phyloP scores from a whole-genome alignment of 1,140 invertebrate genomes.

The Heliconius himera region DNA sequence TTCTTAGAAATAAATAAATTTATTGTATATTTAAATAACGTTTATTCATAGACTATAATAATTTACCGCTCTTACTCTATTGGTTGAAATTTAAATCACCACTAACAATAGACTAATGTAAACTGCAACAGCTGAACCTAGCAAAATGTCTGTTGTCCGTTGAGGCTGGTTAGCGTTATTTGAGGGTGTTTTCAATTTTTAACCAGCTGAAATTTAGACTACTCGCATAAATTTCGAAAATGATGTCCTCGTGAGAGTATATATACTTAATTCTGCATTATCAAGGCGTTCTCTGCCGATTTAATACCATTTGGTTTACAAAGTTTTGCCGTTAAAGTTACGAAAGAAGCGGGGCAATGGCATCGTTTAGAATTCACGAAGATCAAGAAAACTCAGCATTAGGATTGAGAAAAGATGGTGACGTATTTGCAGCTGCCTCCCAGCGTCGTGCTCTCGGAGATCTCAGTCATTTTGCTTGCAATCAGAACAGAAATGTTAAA shows the following conservation, averaged over 20 bases:
- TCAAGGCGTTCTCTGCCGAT: conserved; percentile 50
- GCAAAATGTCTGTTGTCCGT: conserved; percentile 78
- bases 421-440: conserved; percentile 73
- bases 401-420: conserved; percentile 67
- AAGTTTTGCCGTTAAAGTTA: conserved; percentile 61
- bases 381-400: conserved; percentile 85
- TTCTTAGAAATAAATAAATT: background rate
- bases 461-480: conserved; percentile 72
- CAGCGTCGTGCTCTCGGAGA: conserved; percentile 82
- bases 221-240: conserved; percentile 57
- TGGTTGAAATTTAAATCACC: conserved; percentile 69
- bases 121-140: conserved; percentile 76
- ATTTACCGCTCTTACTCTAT: conserved; percentile 40
- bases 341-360: conserved; percentile 80
- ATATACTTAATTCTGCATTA: conserved; percentile 50
- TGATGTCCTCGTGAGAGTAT: conserved; percentile 53
- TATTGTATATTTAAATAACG: conserved; percentile 1
- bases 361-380: conserved; percentile 85
- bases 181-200: conserved; percentile 64
- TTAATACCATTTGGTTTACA: conserved; percentile 44
- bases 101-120: conserved; percentile 67
- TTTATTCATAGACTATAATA: conserved; percentile 14
- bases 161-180: conserved; percentile 65
- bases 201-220: conserved; percentile 46
- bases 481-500: conserved; percentile 72